Evolutionary conservation across 2,888 invertebrate species (phyloP), one percentile per base, ranked within the genome.

Genomic region (Orthonychiurus folsomi): DNA sequence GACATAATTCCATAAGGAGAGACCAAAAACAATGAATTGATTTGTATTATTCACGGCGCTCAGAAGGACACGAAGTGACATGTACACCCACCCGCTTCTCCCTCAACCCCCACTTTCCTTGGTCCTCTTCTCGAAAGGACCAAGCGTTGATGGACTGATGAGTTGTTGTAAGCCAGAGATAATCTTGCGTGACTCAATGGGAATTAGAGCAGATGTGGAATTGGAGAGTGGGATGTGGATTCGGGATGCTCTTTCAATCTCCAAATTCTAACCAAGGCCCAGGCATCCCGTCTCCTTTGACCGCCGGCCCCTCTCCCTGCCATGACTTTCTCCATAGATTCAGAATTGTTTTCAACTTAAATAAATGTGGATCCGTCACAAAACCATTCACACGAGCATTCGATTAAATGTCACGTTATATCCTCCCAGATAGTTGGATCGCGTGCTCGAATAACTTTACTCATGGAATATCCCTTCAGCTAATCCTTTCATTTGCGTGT

Each of bases 141-240:
- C n/a, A n/a, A n/a, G n/a, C 37, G 15, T 5, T 37, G 37, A 37
- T 37, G 37, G 20, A 52, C 52, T 52, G 56, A 56, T 57, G 60
- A 54, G 65, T 59, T 64, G 65, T 63, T 62, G 61, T 65, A 63
- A 65, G 65, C 63, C 60, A 63, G 65, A 60, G 61, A 60, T 63
- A 63, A 63, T 63, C 63, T 60, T 53, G 63, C 60, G 63, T 63
- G 63, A 63, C 63, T 63, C 63, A 63, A 60, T 63, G 63, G 47
- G 63, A 63, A 54, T 63, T 25, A 21, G 56, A 60, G 52, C 63
- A 63, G 60, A 55, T 63, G 63, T 54, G 58, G 37, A n/a, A n/a
- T 15, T 37, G 37, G 9, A 37, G 37, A 37, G n/a, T n/a, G n/a
- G n/a, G n/a, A n/a, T n/a, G n/a, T n/a, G 37, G 37, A 37, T 37